Evolutionary conservation across 2,113 vertebrate genomes (phyloP).

Genomic region (Lagopus leucura): DNA sequence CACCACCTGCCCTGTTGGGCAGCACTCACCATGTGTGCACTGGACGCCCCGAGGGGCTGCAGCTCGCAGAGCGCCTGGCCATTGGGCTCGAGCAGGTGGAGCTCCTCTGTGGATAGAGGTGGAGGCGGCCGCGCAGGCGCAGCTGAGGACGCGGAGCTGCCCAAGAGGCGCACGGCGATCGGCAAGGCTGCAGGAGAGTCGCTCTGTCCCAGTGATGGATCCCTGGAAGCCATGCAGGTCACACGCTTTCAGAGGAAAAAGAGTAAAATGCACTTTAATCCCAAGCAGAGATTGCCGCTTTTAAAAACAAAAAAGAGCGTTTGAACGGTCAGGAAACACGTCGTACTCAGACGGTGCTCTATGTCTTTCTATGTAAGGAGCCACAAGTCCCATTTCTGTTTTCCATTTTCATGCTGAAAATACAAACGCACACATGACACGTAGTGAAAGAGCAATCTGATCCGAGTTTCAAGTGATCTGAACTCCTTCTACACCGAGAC

Average conservation of each 20-base stretch:
- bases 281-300: background rate
- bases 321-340: background rate
- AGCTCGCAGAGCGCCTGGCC: slow-evolving; percentile 78
- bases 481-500: background rate
- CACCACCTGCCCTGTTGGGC: background rate
- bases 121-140: background rate
- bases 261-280: background rate
- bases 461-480: background rate
- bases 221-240: slow-evolving; percentile 71
- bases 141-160: slow-evolving; percentile 29
- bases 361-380: background rate
- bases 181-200: slow-evolving; percentile 42
- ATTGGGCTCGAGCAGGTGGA: slow-evolving; percentile 73
- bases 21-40: slow-evolving; percentile 79
- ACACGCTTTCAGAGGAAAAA: slow-evolving; percentile 64
- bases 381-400: background rate
- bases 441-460: background rate
- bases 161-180: background rate
- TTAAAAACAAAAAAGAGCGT: background rate
- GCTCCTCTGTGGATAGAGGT: slow-evolving; percentile 50
- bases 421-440: background rate
- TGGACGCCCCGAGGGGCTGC: slow-evolving; percentile 64
- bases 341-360: background rate
- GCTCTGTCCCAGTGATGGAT: slow-evolving; percentile 69
- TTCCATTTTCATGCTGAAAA: background rate